These are phyloP conservation scores for Colostygia pectinataria DNA, from an alignment of 2,888 invertebrate species.

Conservation along the genomic window DNA sequence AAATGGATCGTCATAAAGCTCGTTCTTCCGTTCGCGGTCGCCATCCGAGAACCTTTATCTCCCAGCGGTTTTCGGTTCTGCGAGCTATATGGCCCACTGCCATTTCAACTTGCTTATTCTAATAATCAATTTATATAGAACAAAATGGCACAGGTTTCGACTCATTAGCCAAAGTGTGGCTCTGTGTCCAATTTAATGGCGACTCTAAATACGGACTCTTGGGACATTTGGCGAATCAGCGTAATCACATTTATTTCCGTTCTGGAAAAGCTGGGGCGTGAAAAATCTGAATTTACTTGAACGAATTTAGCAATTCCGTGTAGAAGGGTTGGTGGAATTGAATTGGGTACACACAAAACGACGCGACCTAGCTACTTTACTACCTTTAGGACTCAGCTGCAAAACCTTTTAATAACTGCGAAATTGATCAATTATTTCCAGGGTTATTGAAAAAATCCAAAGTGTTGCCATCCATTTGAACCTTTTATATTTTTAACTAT, in stretches of 20 bases:
- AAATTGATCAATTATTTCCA: too few relatives aligned
- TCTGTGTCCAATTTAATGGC: constrained; percentile 13
- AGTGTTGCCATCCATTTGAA: too few relatives aligned
- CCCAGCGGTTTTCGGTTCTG: too few relatives aligned
- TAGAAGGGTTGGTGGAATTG: constrained; percentile 2
- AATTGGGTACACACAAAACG: background rate
- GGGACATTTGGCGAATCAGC: constrained; percentile 7
- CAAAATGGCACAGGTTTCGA: constrained; percentile 8
- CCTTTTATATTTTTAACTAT: too few relatives aligned
- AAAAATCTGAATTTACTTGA: constrained; percentile 14
- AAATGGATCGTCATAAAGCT: too few relatives aligned
- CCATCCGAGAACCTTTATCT: too few relatives aligned
- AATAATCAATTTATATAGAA: background rate
- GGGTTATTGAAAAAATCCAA: too few relatives aligned
- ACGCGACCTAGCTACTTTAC: background rate
- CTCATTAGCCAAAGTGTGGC: constrained; percentile 19
- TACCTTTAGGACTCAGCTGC: too few relatives aligned
- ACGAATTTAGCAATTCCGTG: background rate
- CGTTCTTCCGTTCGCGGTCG: too few relatives aligned
- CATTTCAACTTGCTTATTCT: too few relatives aligned
- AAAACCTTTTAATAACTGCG: too few relatives aligned
- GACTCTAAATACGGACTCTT: constrained; percentile 5
- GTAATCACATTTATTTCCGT: constrained; percentile 20
- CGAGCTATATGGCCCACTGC: too few relatives aligned
- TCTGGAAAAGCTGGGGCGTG: constrained; percentile 21